A percentile compares a stretch with the other conserved stretches of the same genome.
phyloP scores from a whole-genome alignment of 2,888 invertebrate species.

The Hemithea aestivaria region DNA sequence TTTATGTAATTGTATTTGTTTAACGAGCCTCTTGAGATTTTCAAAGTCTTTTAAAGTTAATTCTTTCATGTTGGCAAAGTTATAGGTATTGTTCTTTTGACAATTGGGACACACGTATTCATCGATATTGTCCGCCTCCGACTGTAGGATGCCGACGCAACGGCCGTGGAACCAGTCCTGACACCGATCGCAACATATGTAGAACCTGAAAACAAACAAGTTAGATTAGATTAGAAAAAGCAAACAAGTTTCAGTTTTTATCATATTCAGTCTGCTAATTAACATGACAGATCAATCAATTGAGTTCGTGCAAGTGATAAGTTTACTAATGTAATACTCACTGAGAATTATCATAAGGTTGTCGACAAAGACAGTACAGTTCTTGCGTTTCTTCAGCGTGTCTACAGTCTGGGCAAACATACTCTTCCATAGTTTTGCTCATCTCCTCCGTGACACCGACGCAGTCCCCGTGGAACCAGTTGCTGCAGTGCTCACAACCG shows the following conservation, averaged over 20 bases:
- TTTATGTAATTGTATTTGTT: conserved; percentile 94
- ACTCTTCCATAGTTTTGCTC: conserved; percentile 93
- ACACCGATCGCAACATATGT: conserved; percentile 99
- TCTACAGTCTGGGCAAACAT: conserved; percentile 91
- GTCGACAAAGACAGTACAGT: conserved; percentile 96
- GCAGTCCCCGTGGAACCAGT: conserved; percentile 99
- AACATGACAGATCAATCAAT: too few relatives aligned
- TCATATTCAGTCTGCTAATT: too few relatives aligned
- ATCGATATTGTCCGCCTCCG: conserved; percentile 96
- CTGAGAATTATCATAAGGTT: conserved; percentile 98
- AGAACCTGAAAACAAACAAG: conserved; percentile 87
- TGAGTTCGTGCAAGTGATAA: too few relatives aligned
- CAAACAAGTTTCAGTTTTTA: neutral
- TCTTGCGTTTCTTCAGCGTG: conserved; percentile 93
- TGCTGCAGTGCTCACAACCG: conserved; percentile 97
- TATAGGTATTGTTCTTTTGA: conserved; percentile 92
- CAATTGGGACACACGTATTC: conserved; percentile 98
- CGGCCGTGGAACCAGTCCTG: conserved; percentile 99
- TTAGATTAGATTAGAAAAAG: conserved; percentile 9
- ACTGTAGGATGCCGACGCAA: conserved; percentile 96
- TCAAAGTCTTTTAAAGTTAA: conserved; percentile 89
- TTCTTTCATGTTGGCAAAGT: conserved; percentile 93
- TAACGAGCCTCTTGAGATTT: conserved; percentile 90
- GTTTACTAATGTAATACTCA: conserved; percentile 72
- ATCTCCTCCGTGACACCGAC: conserved; percentile 95